phyloP scores from a whole-genome alignment of 2,888 invertebrate genomes.

The Celastrina argiolus region DNA sequence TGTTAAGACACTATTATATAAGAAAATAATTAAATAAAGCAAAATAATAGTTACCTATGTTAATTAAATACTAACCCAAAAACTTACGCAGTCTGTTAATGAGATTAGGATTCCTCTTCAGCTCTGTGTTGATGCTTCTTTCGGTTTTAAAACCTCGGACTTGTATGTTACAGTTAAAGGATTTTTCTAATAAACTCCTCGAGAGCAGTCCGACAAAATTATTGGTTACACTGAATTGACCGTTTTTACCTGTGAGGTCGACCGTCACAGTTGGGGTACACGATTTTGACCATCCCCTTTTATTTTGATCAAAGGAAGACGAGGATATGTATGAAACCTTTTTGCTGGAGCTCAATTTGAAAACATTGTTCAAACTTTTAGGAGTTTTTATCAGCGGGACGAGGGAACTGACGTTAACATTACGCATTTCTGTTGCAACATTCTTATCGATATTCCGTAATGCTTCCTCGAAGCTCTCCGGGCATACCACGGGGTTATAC shows the following conservation, averaged over 20 bases:
- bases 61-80: constrained; percentile 52
- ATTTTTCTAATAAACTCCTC: constrained; percentile 40
- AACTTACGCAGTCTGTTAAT: constrained; percentile 81
- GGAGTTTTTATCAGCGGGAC: constrained; percentile 42
- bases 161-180: constrained; percentile 67
- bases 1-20: too few relatives aligned
- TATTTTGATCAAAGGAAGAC: constrained; percentile 63
- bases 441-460: constrained; percentile 65
- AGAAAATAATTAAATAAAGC: too few relatives aligned
- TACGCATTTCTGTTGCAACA: constrained; percentile 60
- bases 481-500: constrained; percentile 57
- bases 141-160: constrained; percentile 89
- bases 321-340: constrained; percentile 62
- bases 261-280: constrained; percentile 45
- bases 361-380: constrained; percentile 37
- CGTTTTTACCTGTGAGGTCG: constrained; percentile 43
- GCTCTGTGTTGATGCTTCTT: constrained; percentile 82
- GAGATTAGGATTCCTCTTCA: constrained; percentile 83
- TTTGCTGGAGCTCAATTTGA: constrained; percentile 44
- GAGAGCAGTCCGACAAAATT: constrained; percentile 53
- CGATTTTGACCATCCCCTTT: constrained; percentile 54
- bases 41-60: constrained; percentile 24
- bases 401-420: constrained; percentile 50
- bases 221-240: constrained; percentile 50
- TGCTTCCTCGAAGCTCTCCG: constrained; percentile 62